phyloP scores from a whole-genome alignment of 2,888 invertebrate species.

The Neoscelio sp. region DNA sequence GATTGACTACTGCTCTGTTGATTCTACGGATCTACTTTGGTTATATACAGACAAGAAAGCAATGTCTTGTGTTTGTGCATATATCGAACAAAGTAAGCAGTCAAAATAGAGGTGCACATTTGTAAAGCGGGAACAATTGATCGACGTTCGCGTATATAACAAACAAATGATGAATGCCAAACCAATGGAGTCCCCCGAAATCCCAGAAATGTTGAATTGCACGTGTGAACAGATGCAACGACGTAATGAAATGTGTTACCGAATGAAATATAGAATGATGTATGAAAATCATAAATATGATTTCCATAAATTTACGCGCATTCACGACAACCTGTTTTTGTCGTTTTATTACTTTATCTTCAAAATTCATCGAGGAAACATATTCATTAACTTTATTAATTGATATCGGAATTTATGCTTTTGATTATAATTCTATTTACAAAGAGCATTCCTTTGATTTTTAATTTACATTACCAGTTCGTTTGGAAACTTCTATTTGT shows the following conservation, averaged over 20 bases:
- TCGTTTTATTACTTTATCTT: conserved; percentile 19
- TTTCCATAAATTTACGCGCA: conserved; percentile 50
- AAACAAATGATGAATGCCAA: conserved; percentile 43
- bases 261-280: conserved; percentile 39
- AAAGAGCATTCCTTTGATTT: conserved; percentile 13
- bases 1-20: conserved; percentile 18
- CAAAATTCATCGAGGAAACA: conserved; percentile 17
- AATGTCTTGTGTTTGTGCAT: conserved; percentile 37
- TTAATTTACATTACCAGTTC: no score
- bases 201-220: conserved; percentile 30
- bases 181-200: conserved; percentile 36
- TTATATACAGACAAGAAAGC: conserved; percentile 56
- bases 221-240: conserved; percentile 52
- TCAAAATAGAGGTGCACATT: conserved; percentile 50
- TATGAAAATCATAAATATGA: conserved; percentile 58
- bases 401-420: conserved; percentile 26
- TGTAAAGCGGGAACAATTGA: conserved; percentile 51
- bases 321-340: conserved; percentile 34
- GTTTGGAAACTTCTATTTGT: no score
- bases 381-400: conserved; percentile 36
- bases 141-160: conserved; percentile 30
- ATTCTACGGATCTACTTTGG: conserved; percentile 52
- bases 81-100: conserved; percentile 50
- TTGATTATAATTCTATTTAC: conserved; percentile 19
- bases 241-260: conserved; percentile 50